These are phyloP conservation scores for Xenotilapia caudafasciata DNA, from an alignment of 2,113 vertebrate species.

Conservation along the genomic window DNA sequence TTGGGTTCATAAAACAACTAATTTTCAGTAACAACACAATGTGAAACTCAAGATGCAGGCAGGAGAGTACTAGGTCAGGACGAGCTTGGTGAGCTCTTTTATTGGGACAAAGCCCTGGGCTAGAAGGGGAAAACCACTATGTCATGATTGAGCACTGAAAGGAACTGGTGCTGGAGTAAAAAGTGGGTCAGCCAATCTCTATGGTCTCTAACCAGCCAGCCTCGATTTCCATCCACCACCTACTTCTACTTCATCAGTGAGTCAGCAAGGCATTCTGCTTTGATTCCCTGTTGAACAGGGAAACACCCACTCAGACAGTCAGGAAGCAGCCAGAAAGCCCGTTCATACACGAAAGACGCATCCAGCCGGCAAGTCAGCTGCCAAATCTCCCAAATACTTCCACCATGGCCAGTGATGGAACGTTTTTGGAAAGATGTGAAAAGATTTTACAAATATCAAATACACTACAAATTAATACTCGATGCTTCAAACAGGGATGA, in stretches of 20 bases:
- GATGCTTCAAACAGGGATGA: neutral
- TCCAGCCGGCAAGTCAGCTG: neutral
- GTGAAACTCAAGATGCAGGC: neutral
- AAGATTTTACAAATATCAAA: neutral
- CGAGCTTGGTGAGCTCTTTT: neutral
- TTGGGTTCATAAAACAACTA: neutral
- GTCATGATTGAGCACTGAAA: constrained; percentile 49
- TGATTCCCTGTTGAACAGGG: neutral
- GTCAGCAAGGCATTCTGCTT: constrained; percentile 49
- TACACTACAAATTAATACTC: neutral
- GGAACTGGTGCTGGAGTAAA: constrained; percentile 46
- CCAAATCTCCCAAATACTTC: neutral
- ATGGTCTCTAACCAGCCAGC: constrained; percentile 46
- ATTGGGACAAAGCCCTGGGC: constrained; percentile 38
- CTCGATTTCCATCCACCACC: constrained; percentile 57
- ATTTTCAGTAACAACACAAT: neutral
- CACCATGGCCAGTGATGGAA: neutral
- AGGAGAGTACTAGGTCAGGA: neutral
- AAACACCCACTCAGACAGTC: constrained; percentile 17
- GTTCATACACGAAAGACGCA: neutral
- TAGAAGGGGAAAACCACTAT: constrained; percentile 36
- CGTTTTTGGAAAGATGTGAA: neutral
- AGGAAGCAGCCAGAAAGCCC: neutral
- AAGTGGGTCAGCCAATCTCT: constrained; percentile 64
- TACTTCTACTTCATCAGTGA: constrained; percentile 48